Percentiles rank a stretch among this genome's conserved stretches.
These are phyloP conservation scores for Mus spicilegus DNA, from an alignment of 2,113 vertebrate species.

Conservation along the genomic window DNA sequence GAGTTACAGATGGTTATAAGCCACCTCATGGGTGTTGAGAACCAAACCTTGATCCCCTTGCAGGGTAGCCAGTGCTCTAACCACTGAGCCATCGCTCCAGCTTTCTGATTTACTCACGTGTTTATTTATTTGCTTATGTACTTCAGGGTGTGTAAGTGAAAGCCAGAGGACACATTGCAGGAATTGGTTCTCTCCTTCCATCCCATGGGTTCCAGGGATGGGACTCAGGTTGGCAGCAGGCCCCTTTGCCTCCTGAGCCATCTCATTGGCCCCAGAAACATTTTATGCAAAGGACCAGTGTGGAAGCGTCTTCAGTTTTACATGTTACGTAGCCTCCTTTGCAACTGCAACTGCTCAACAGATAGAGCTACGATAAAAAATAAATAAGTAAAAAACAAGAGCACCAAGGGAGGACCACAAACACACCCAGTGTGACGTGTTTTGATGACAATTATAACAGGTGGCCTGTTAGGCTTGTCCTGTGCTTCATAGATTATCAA, in stretches of 20 bases:
- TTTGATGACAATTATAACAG: neutral
- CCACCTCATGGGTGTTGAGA: neutral
- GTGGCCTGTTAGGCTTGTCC: neutral
- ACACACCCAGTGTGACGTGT: neutral
- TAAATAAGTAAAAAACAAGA: neutral
- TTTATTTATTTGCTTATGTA: neutral
- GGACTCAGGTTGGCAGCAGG: neutral
- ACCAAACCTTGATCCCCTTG: neutral
- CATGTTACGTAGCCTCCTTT: neutral
- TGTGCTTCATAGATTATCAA: neutral
- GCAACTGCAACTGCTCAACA: neutral
- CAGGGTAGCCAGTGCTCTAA: too few species aligned
- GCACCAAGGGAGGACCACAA: neutral
- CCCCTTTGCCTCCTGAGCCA: neutral
- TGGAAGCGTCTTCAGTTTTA: neutral
- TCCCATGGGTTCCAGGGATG: neutral
- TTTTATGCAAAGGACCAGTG: neutral
- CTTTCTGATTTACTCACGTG: neutral
- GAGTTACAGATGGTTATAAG: neutral
- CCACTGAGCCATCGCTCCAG: neutral
- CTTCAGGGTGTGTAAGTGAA: neutral
- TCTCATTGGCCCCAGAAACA: neutral
- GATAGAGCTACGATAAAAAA: too few species aligned
- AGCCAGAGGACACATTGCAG: neutral
- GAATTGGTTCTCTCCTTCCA: neutral